Percentiles rank a stretch among this genome's conserved stretches.
Evolutionary conservation across 1,140 invertebrate genomes (phyloP).

Genomic region (Pseudobourletiella spinata): DNA sequence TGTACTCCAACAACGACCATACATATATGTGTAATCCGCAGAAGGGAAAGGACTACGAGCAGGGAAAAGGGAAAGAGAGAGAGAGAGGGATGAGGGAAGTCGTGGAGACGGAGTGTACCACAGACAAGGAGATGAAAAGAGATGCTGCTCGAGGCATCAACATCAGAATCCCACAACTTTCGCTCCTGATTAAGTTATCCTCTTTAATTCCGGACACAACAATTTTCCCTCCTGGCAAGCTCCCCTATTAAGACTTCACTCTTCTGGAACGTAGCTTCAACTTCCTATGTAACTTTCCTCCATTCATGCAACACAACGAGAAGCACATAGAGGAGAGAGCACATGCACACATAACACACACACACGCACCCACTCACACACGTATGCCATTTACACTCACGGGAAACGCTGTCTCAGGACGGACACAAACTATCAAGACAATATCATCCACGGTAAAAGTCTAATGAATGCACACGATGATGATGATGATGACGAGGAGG

Average conservation of each 20-base stretch:
- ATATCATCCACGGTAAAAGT: too few species aligned
- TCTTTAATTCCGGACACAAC: slow-evolving; percentile 36
- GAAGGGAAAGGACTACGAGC: background rate
- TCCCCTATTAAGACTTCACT: slow-evolving; percentile 31
- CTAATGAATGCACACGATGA: too few species aligned
- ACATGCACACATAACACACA: too few species aligned
- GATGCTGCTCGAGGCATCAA: slow-evolving; percentile 24
- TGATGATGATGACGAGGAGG: too few species aligned
- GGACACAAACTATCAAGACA: too few species aligned
- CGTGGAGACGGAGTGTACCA: background rate
- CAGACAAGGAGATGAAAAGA: slow-evolving; percentile 14
- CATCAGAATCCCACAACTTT: slow-evolving; percentile 31
- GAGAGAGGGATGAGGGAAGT: background rate
- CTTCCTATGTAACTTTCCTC: slow-evolving; percentile 7
- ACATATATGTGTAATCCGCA: background rate
- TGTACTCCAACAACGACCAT: background rate
- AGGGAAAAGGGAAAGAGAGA: background rate
- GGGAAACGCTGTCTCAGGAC: too few species aligned
- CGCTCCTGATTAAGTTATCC: slow-evolving; percentile 35
- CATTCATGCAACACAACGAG: too few species aligned
- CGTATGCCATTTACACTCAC: too few species aligned
- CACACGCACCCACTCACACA: too few species aligned
- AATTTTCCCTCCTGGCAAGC: slow-evolving; percentile 32
- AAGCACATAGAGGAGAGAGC: too few species aligned
- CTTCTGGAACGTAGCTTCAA: slow-evolving; percentile 3